These are phyloP conservation scores for Tetrao urogallus DNA, from an alignment of 2,113 vertebrate genomes.

Conservation along the genomic window DNA sequence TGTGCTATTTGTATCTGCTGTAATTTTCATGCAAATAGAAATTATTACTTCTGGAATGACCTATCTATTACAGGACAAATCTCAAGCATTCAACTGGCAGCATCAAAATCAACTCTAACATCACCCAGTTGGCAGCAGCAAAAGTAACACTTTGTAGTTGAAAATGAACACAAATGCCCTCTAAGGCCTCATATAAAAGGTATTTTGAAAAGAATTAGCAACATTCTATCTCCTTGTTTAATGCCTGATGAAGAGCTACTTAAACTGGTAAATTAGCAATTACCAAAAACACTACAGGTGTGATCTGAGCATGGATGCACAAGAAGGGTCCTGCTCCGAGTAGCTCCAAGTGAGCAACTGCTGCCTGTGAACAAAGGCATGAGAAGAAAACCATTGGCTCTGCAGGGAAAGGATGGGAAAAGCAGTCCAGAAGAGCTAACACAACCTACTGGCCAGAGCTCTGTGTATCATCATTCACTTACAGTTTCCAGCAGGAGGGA, in stretches of 20 bases:
- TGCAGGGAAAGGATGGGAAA: background rate
- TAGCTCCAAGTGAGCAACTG: background rate
- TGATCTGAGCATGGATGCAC: fast-evolving
- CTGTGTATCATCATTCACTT: background rate
- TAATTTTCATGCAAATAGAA: no score
- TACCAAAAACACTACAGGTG: background rate
- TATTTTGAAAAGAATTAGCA: background rate
- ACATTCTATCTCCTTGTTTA: background rate
- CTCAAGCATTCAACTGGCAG: background rate
- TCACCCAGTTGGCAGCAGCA: background rate
- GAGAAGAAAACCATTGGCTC: background rate
- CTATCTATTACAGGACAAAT: background rate
- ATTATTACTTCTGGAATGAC: no score
- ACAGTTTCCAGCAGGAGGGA: background rate
- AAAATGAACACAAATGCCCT: background rate
- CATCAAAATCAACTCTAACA: background rate
- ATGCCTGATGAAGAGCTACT: background rate
- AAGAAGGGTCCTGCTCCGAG: background rate
- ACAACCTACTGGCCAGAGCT: background rate
- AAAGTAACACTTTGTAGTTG: background rate
- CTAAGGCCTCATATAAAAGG: background rate
- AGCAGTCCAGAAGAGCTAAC: background rate
- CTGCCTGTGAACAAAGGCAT: background rate
- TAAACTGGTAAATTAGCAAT: background rate
- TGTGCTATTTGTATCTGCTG: no score